Percentiles rank a stretch among this genome's conserved stretches.
Conservation (phyloP, 1,140 invertebrate species). For the Homarus americanus region DNA sequence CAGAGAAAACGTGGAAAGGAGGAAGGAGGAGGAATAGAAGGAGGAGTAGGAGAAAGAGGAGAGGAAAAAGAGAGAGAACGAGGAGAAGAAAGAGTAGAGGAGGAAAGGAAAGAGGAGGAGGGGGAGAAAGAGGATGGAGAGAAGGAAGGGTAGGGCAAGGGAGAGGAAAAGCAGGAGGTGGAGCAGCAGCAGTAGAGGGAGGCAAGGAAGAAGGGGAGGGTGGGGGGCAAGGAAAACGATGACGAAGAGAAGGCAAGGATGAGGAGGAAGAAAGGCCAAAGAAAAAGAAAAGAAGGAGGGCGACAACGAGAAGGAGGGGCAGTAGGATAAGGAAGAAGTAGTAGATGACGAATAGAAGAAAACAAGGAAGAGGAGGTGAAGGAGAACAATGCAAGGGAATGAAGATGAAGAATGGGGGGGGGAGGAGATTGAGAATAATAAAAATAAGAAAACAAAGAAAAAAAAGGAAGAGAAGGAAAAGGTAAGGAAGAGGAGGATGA, state of each 20-base stretch:
- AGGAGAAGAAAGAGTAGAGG: not conserved
- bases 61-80: not conserved
- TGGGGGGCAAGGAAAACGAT: not conserved
- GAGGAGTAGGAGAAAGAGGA: not conserved
- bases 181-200: not conserved
- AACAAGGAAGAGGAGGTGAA: not conserved
- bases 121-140: not conserved
- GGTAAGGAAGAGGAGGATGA: too few species aligned
- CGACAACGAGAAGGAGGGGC: not conserved
- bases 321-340: not conserved
- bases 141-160: not conserved
- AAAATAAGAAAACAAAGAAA: too few species aligned
- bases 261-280: not conserved
- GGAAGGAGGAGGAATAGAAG: too few species aligned
- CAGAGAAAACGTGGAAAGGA: too few species aligned
- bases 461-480: too few species aligned
- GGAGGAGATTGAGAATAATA: not conserved
- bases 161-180: not conserved
- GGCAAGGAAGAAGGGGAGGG: constrained; percentile 2
- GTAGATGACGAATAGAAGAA: not conserved
- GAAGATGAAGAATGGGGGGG: too few species aligned
- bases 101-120: not conserved
- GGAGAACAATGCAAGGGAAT: too few species aligned
- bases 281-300: not conserved
- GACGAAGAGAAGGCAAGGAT: not conserved